phyloP scores from a whole-genome alignment of 2,797 vertebrate genomes.

The Choloepus didactylus region DNA sequence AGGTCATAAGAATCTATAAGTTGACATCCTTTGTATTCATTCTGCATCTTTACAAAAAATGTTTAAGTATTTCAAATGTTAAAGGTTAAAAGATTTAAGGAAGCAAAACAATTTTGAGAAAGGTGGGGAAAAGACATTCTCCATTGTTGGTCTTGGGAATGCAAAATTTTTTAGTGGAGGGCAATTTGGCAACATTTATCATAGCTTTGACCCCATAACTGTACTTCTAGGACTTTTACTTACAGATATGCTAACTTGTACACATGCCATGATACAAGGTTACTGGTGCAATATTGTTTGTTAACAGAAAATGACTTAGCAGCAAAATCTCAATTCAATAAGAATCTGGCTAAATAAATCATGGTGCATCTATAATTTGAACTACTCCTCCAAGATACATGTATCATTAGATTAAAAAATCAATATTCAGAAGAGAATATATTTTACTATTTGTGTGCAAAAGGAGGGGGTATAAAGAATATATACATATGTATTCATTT shows the following conservation, averaged over 20 bases:
- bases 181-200: not conserved
- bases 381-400: not conserved
- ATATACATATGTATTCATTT: not conserved
- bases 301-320: conserved; percentile 35
- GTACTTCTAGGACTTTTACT: not conserved
- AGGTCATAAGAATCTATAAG: conserved; percentile 10
- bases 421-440: not conserved
- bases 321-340: not conserved
- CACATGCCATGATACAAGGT: not conserved
- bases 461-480: not conserved
- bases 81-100: not conserved
- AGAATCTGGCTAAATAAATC: conserved; percentile 1
- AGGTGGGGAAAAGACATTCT: not conserved
- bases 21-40: conserved; percentile 27
- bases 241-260: not conserved
- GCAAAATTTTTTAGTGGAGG: not conserved
- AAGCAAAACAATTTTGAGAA: not conserved
- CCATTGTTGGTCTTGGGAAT: not conserved
- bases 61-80: conserved; percentile 44
- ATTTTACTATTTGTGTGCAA: conserved; percentile 13
- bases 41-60: not conserved
- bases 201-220: not conserved
- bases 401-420: not conserved
- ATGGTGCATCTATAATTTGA: not conserved
- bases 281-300: conserved; percentile 1